Conservation (phyloP, 2,888 invertebrate species). For the Atethmia centrago region DNA sequence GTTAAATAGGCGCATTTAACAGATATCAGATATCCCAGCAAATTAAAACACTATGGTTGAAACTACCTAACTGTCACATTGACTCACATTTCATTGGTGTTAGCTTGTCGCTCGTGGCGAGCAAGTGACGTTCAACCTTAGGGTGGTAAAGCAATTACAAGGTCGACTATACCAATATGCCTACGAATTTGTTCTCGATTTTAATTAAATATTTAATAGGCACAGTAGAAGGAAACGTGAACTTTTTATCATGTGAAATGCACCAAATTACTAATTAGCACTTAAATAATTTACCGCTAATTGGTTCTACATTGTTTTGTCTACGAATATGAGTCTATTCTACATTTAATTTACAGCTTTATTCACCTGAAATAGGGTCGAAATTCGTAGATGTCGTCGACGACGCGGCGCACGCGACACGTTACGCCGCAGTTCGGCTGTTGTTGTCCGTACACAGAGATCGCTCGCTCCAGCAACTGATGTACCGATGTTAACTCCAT, state of each 20-base stretch:
- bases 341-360: conserved; percentile 22
- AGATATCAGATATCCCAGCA: too few species aligned
- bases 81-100: too few species aligned
- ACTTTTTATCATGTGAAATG: conserved; percentile 44
- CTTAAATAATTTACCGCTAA: conserved; percentile 36
- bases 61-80: too few species aligned
- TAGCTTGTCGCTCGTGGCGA: too few species aligned
- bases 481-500: conserved; percentile 85
- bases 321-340: conserved; percentile 10
- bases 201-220: background rate
- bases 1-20: too few species aligned
- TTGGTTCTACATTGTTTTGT: conserved; percentile 41
- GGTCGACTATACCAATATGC: background rate
- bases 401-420: conserved; percentile 86
- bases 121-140: too few species aligned
- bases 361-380: conserved; percentile 87
- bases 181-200: background rate
- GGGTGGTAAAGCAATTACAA: too few species aligned
- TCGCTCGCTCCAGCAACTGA: conserved; percentile 86
- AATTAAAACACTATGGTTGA: too few species aligned
- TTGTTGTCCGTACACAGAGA: conserved; percentile 83
- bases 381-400: conserved; percentile 88
- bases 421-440: conserved; percentile 83
- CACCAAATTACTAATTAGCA: conserved; percentile 32
- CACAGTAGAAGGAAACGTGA: conserved; percentile 19